Base-by-base conservation (phyloP, 2,797 vertebrate species). In the Danio kyathit region DNA sequence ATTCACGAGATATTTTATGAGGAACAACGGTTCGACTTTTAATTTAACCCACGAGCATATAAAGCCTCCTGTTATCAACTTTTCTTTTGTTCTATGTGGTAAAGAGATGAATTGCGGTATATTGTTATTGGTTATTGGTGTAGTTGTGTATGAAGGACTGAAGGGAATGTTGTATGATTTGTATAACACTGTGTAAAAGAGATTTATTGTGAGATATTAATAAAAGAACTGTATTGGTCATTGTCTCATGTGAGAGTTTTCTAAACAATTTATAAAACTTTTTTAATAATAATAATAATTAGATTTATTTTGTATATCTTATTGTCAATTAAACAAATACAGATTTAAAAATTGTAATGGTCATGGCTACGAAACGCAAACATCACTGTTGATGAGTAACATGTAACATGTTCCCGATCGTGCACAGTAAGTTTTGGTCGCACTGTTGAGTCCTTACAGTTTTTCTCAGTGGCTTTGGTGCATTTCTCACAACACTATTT, bases 191-290 rank as follows among this genome's bases (percentile, higher is more conserved):
- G 56, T 85, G 76, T 66, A 17, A 19, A 46, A 80, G 10, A 76
- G 13, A 41, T 80, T 49, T 67, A 49, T 61, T 80, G 81, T 83
- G 77, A 76, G 66, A 76, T 76, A 12, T 76, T 67, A 74, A 80
- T 75, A 63, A 80, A 85, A 76, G 7, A 60, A 16, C 1, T 38
- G 29, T 73, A 57, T 85, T 80, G 80, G 46, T 74, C 17, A 14
- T 52, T 67, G 60, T 74, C 11, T 73, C 40, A 12, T 49, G 57
- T 73, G 7, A 59, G n/a, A 14, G 6, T 19, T 56, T 77, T 12
- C 29, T 29, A 69, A 21, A 77, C 16, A 7, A 40, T 54, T 41
- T 9, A 6, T 19, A 7, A 44, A 7, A 11, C 2, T 14, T 5
- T 59, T 7, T 59, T 3, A n/a, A n/a, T n/a, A n/a, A n/a, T 59